phyloP scores from a whole-genome alignment of 2,113 vertebrate species.

The Diphyllodes magnificus region DNA sequence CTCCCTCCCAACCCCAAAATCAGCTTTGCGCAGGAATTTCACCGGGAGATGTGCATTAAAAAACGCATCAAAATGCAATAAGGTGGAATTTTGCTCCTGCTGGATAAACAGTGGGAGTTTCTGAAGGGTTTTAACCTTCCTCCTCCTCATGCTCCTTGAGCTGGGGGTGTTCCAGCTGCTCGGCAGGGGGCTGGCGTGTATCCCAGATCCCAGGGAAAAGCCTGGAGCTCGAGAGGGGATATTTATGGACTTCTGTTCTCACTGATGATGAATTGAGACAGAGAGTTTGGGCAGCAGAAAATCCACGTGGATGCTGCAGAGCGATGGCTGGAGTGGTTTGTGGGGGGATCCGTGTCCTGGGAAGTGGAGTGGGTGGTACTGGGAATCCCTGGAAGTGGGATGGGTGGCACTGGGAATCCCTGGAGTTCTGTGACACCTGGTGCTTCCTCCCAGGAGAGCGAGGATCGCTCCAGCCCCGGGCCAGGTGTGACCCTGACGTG shows the following conservation, averaged over 20 bases:
- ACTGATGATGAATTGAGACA: background rate
- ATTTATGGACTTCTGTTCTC: background rate
- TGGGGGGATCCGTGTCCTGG: background rate
- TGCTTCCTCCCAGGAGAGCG: background rate
- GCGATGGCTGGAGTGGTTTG: background rate
- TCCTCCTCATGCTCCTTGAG: background rate
- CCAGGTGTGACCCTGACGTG: background rate
- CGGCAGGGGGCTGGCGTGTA: background rate
- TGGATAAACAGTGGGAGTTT: background rate
- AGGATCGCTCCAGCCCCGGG: background rate
- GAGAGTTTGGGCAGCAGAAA: background rate
- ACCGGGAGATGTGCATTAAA: rapidly evolving
- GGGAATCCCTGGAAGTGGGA: background rate
- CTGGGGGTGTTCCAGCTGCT: background rate
- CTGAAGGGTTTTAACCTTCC: background rate
- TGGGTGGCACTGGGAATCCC: background rate
- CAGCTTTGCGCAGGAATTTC: background rate
- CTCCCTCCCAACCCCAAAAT: background rate
- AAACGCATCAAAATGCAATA: rapidly evolving
- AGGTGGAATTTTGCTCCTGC: background rate
- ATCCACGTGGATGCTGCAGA: background rate
- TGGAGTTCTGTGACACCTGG: background rate
- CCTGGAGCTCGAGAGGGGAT: background rate
- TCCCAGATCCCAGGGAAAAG: background rate
- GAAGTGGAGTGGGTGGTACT: background rate